phyloP scores from a whole-genome alignment of 1,140 invertebrate species.

The Pseudobourletiella spinata region DNA sequence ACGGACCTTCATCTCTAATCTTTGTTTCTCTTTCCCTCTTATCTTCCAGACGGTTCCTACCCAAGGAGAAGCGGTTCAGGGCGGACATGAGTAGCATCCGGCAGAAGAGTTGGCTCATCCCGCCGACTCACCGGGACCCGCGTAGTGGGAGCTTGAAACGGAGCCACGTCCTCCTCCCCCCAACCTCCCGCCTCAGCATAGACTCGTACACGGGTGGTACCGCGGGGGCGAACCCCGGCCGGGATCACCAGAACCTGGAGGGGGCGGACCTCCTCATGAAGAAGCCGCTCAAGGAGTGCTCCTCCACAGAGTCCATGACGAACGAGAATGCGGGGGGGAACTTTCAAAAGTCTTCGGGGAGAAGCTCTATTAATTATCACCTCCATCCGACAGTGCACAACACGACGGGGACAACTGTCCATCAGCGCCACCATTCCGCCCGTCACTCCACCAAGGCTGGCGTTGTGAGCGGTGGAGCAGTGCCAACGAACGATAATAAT shows the following conservation, averaged over 20 bases:
- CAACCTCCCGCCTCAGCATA: background rate
- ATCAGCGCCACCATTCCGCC: background rate
- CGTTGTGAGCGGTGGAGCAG: background rate
- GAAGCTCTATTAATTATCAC: slow-evolving; percentile 11
- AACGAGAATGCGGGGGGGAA: slow-evolving; percentile 10
- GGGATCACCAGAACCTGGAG: background rate
- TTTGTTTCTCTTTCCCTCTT: no score
- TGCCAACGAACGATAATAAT: background rate
- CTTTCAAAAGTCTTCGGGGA: background rate
- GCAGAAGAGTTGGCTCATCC: slow-evolving; percentile 23
- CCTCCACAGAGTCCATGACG: slow-evolving; percentile 23
- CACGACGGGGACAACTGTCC: background rate
- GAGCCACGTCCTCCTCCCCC: slow-evolving; percentile 14
- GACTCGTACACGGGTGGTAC: background rate
- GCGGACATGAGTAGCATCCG: slow-evolving; percentile 7
- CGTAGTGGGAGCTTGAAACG: slow-evolving; percentile 22
- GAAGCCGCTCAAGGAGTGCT: slow-evolving; percentile 7
- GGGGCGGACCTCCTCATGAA: background rate
- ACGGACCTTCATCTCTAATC: no score
- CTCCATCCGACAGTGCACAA: background rate
- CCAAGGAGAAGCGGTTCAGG: slow-evolving; percentile 17
- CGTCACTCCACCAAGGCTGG: background rate
- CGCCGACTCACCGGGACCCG: slow-evolving; percentile 13
- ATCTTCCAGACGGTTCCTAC: slow-evolving; percentile 22
- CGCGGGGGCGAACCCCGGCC: background rate